Evolutionary conservation across 2,797 vertebrate genomes (phyloP).

Genomic region (Borostomias antarcticus): DNA sequence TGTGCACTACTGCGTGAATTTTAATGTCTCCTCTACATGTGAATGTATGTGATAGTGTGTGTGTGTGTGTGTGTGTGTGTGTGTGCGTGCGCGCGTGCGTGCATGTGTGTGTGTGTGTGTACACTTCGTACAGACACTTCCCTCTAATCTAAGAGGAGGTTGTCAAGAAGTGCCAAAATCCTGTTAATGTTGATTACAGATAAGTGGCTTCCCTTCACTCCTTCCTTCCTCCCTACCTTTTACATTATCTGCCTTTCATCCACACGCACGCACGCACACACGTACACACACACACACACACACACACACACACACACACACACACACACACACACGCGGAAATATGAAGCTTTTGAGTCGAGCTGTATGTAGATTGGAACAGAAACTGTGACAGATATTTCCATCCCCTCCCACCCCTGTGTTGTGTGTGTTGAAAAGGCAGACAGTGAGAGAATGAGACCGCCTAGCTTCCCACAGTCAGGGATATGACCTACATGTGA

Average conservation of each 20-base stretch:
- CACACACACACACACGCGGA: slow-evolving; percentile 6
- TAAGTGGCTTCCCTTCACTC: slow-evolving; percentile 33
- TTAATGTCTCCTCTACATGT: too few relatives aligned
- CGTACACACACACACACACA: not conserved
- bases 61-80: not conserved
- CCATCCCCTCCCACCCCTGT: too few relatives aligned
- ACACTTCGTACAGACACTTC: too few relatives aligned
- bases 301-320: not conserved
- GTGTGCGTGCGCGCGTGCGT: slow-evolving; percentile 13
- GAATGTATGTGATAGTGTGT: too few relatives aligned
- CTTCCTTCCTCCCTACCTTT: slow-evolving; percentile 21
- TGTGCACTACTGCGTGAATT: too few relatives aligned
- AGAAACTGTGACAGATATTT: too few relatives aligned
- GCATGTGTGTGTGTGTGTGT: slow-evolving; percentile 18
- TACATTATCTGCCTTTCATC: slow-evolving; percentile 26
- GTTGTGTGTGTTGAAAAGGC: not conserved
- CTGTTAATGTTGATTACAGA: slow-evolving; percentile 30
- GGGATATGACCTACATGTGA: too few relatives aligned
- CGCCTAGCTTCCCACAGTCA: too few relatives aligned
- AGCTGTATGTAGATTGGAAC: not conserved
- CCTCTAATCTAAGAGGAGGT: not conserved
- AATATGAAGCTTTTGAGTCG: not conserved
- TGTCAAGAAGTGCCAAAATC: slow-evolving; percentile 1
- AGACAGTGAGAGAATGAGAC: not conserved
- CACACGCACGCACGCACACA: slow-evolving; percentile 10